These are phyloP conservation scores for Galaxias olidus DNA, from an alignment of 2,797 vertebrate species.

Conservation along the genomic window DNA sequence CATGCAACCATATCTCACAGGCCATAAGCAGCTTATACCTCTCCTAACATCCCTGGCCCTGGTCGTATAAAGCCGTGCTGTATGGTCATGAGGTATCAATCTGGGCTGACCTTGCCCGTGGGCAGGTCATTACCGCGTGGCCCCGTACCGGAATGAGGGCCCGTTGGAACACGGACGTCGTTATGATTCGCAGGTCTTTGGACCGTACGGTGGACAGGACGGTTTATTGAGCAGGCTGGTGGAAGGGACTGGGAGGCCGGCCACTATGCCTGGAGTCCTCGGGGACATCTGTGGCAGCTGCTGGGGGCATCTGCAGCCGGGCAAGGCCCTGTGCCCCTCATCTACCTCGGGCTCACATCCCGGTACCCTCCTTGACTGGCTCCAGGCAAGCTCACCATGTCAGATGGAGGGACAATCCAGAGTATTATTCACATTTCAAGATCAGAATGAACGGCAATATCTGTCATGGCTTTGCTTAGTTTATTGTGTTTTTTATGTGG, in stretches of 20 bases:
- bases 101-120: neutral
- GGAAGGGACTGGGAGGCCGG: slow-evolving; percentile 1
- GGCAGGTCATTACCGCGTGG: neutral
- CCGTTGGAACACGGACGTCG: neutral
- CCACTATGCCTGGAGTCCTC: neutral
- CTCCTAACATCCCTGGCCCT: neutral
- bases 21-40: no score
- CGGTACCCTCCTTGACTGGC: neutral
- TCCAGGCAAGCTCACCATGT: neutral
- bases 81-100: neutral
- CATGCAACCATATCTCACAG: no score
- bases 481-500: no score
- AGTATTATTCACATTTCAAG: no score
- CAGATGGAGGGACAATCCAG: no score
- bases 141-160: neutral
- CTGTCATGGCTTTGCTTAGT: no score
- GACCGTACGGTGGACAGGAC: neutral
- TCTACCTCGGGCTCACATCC: neutral
- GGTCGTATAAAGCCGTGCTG: no score
- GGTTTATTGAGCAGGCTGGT: neutral
- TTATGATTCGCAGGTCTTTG: neutral
- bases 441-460: no score
- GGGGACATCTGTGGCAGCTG: slow-evolving; percentile 16
- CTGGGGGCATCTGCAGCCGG: slow-evolving; percentile 2
- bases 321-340: slow-evolving; percentile 7